These are phyloP conservation scores for Palythoa caribaeorum DNA, from an alignment of 92 coral and sea anemone species.

Conservation along the genomic window DNA sequence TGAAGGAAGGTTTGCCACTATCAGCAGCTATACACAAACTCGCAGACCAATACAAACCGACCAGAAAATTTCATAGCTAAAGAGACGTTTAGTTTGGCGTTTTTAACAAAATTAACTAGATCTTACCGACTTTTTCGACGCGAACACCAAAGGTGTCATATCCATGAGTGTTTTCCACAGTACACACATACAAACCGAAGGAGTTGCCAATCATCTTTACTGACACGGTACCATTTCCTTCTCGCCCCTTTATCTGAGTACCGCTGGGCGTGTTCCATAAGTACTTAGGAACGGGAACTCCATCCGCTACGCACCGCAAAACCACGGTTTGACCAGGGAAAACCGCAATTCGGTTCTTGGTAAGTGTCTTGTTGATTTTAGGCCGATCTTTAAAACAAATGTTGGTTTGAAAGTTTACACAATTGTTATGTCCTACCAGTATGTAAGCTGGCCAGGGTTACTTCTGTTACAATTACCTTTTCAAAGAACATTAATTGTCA, in stretches of 20 bases:
- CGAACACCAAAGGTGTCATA: constrained; percentile 62
- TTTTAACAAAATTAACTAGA: not conserved
- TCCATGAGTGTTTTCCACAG: constrained; percentile 75
- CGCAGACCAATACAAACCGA: too few species aligned
- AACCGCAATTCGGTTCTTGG: constrained; percentile 69
- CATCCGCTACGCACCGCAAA: constrained; percentile 80
- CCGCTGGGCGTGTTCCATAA: constrained; percentile 80
- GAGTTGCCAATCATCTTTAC: constrained; percentile 58
- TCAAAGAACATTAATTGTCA: too few species aligned
- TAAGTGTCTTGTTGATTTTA: constrained; percentile 74
- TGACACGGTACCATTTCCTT: constrained; percentile 59
- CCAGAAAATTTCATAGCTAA: not conserved
- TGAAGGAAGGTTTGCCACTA: too few species aligned
- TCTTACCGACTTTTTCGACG: constrained; percentile 90
- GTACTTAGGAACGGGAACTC: constrained; percentile 85
- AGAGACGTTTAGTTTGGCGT: too few species aligned
- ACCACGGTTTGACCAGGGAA: constrained; percentile 55
- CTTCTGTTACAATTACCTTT: too few species aligned
- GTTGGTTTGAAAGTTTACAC: not conserved
- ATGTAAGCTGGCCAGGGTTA: too few species aligned
- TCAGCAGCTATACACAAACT: too few species aligned
- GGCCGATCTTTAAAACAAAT: constrained; percentile 74
- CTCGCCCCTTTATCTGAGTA: constrained; percentile 42
- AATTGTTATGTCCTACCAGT: too few species aligned
- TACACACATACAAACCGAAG: constrained; percentile 87